phyloP scores from a whole-genome alignment of 1,140 invertebrate genomes.

The Luehdorfia chinensis region DNA sequence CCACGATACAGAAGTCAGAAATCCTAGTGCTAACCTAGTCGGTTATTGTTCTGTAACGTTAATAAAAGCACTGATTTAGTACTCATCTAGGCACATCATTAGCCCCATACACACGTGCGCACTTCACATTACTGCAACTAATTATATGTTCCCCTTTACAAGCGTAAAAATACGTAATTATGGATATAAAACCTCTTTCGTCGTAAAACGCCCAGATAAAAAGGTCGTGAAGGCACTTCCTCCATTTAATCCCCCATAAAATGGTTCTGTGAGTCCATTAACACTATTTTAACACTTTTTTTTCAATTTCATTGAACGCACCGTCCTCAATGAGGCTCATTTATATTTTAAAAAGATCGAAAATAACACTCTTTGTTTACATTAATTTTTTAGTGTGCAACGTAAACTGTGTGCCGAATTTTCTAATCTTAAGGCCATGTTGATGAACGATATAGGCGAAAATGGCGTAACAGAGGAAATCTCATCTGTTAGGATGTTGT shows the following conservation, averaged over 20 bases:
- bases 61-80: conserved; percentile 11
- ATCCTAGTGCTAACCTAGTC: too few species aligned
- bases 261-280: conserved; percentile 31
- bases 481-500: conserved; percentile 32
- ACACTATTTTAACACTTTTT: conserved; percentile 46
- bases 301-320: conserved; percentile 42
- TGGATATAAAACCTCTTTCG: conserved; percentile 42
- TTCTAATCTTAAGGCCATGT: conserved; percentile 25
- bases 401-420: conserved; percentile 40
- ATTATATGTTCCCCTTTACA: conserved; percentile 34
- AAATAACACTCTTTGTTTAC: conserved; percentile 41
- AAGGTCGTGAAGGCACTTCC: conserved; percentile 40
- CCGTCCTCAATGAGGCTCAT: conserved; percentile 43
- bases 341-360: conserved; percentile 38
- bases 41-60: too few species aligned
- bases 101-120: background rate
- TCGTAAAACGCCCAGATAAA: conserved; percentile 42
- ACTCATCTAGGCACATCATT: background rate
- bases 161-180: conserved; percentile 40
- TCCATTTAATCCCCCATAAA: conserved; percentile 38
- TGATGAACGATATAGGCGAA: conserved; percentile 17
- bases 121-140: conserved; percentile 23
- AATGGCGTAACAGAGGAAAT: conserved; percentile 18
- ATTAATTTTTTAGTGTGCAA: conserved; percentile 38
- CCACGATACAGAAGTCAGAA: too few species aligned